Evolutionary conservation across 2,113 vertebrate genomes (phyloP).

Genomic region (Caracal caracal): DNA sequence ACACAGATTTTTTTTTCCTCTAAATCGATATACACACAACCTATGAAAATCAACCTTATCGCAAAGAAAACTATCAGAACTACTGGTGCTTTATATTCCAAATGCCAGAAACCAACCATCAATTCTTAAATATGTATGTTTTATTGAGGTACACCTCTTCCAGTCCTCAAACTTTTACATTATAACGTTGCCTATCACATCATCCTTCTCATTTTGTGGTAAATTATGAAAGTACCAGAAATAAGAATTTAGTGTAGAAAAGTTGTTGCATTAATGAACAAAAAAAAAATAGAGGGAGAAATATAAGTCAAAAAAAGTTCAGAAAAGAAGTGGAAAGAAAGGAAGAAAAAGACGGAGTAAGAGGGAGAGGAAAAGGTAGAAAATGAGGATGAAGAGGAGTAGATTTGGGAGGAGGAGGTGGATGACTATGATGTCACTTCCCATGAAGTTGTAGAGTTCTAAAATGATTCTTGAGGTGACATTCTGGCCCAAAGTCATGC

Average conservation of each 20-base stretch:
- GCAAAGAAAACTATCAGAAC: not conserved
- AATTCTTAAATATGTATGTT: not conserved
- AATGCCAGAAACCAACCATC: not conserved
- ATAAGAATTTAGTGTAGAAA: not conserved
- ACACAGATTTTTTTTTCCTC: not conserved
- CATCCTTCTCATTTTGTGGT: not conserved
- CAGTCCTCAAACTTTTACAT: not conserved
- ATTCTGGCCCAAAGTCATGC: not conserved
- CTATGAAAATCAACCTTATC: slow-evolving; percentile 7
- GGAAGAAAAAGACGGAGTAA: not conserved
- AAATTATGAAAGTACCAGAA: slow-evolving; percentile 21
- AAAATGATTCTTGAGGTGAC: not conserved
- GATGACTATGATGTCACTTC: not conserved
- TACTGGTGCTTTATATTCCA: not conserved
- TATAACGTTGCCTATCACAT: not conserved
- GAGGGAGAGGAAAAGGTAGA: not conserved
- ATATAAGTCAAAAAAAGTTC: not conserved
- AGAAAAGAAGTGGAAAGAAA: not conserved
- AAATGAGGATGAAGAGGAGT: not conserved
- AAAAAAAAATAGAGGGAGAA: not conserved
- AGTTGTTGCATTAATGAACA: not conserved
- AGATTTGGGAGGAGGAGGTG: not conserved
- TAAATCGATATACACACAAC: not conserved
- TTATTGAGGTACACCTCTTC: not conserved
- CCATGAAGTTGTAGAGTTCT: not conserved